Percentiles rank a stretch among this genome's conserved stretches.
phyloP scores from a whole-genome alignment of 35 echinoderm and acorn worm genomes.

The Apostichopus californicus region DNA sequence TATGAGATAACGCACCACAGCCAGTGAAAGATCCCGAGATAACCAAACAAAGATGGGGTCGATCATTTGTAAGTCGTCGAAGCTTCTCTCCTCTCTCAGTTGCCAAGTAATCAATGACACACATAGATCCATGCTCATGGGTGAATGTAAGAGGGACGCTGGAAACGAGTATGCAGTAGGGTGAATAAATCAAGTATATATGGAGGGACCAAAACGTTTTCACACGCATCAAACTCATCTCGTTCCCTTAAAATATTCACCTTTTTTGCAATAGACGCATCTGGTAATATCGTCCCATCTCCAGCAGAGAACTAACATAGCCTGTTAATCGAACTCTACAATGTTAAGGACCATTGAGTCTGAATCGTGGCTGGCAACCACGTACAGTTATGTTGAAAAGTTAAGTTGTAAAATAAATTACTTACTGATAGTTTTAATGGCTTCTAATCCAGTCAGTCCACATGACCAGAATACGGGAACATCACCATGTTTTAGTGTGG shows the following conservation, averaged over 20 bases:
- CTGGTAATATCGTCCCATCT: too few relatives aligned
- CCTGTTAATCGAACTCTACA: too few relatives aligned
- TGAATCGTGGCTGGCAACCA: too few relatives aligned
- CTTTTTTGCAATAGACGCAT: too few relatives aligned
- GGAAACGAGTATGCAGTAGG: background rate
- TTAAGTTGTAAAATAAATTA: background rate
- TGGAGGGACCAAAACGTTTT: too few relatives aligned
- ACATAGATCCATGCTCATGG: slow-evolving; percentile 12
- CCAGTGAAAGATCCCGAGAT: slow-evolving; percentile 6
- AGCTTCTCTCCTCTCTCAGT: background rate
- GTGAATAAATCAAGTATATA: too few relatives aligned
- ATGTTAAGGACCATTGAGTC: background rate
- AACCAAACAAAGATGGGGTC: slow-evolving; percentile 10
- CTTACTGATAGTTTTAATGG: slow-evolving; percentile 74
- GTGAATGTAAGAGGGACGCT: background rate
- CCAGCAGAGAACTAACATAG: too few relatives aligned
- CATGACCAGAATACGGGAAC: slow-evolving; percentile 88
- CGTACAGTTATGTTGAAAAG: too few relatives aligned
- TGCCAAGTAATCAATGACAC: background rate
- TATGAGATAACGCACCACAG: slow-evolving; percentile 13
- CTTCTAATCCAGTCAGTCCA: slow-evolving; percentile 73
- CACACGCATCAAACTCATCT: too few relatives aligned
- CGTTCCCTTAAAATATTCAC: too few relatives aligned
- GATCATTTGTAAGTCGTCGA: background rate
- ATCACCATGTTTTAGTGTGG: slow-evolving; percentile 69